Base-by-base conservation (phyloP, 2,797 vertebrate species). In the Myotis planiceps region DNA sequence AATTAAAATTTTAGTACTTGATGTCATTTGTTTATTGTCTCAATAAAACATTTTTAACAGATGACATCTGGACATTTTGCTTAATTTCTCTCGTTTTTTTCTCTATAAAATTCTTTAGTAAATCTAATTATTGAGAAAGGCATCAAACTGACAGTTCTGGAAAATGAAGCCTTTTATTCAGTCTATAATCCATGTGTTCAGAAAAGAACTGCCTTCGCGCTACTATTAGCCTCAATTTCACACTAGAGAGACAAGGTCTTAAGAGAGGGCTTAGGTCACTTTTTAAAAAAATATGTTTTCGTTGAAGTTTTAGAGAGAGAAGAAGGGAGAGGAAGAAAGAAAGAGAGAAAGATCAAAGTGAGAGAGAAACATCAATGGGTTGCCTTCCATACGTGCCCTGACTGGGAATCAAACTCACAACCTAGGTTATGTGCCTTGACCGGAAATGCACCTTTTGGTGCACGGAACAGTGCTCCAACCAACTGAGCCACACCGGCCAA, bases 1-100 rank as follows among this genome's bases (percentile, higher is more conserved):
- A 98, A 98, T 97, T 98, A 97, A 97, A 97, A 96, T 96, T 98
- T 97, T 97, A 97, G 97, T 96, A 94, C 97, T 97, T 96, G 93
- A 96, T 97, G 96, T 74, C 97, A 96, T 96, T 96, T 97, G 96
- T 95, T 98, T 97, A 97, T 97, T 95, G 97, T 95, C 95, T 97
- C 97, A 95, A 97, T 97, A 97, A 97, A 98, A 68, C 95, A 96
- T 96, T 96, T 97, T 97, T 96, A 98, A 97, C 96, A 97, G 96
- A 97, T 97, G 94, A 97, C 97, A 98, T 97, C 96, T 97, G 97
- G 97, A 94, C 96, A 97, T 97, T 95, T 97, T 96, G 84, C 92
- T 97, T 96, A 96, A 97, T 95, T 88, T 96, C 96, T 78, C 51
- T 84, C 15, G 6, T 88, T 76, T 85, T 87, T 93, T 94, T 75